phyloP scores from a whole-genome alignment of 2,888 invertebrate species.

The Thera britannica region DNA sequence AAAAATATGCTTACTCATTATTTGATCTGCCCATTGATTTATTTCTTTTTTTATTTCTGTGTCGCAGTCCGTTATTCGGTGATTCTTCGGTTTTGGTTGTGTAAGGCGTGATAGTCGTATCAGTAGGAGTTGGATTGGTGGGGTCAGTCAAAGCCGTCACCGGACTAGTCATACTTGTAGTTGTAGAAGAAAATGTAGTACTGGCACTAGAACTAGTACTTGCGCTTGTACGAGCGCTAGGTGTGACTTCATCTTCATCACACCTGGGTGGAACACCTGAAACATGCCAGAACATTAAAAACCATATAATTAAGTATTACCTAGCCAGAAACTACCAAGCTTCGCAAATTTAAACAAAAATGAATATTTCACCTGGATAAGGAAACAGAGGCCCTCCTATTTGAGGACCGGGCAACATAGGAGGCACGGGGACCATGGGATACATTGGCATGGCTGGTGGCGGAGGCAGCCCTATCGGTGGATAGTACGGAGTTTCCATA shows the following conservation, averaged over 20 bases:
- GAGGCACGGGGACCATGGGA: constrained; percentile 73
- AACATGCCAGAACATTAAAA: not conserved
- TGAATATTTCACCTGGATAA: constrained; percentile 47
- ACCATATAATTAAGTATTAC: no score
- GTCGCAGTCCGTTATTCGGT: not conserved
- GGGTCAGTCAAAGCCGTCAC: not conserved
- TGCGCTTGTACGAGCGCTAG: not conserved
- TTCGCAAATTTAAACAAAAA: not conserved
- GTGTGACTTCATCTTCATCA: constrained; percentile 9
- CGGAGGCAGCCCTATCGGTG: constrained; percentile 71
- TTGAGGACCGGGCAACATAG: constrained; percentile 70
- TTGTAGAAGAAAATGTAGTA: constrained; percentile 7
- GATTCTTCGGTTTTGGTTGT: not conserved
- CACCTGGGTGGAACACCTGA: constrained; percentile 15
- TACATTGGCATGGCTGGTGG: constrained; percentile 72
- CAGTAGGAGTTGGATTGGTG: not conserved
- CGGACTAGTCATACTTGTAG: not conserved
- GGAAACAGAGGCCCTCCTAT: constrained; percentile 50
- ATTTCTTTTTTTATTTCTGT: constrained; percentile 12
- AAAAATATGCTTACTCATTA: constrained; percentile 7
- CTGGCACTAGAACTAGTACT: not conserved
- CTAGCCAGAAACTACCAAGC: not conserved
- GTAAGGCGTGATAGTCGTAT: not conserved
- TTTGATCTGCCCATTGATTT: constrained; percentile 6
- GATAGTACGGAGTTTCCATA: constrained; percentile 71